Conservation (phyloP, 23 tunicate genomes). For the Ciona savignyi region DNA sequence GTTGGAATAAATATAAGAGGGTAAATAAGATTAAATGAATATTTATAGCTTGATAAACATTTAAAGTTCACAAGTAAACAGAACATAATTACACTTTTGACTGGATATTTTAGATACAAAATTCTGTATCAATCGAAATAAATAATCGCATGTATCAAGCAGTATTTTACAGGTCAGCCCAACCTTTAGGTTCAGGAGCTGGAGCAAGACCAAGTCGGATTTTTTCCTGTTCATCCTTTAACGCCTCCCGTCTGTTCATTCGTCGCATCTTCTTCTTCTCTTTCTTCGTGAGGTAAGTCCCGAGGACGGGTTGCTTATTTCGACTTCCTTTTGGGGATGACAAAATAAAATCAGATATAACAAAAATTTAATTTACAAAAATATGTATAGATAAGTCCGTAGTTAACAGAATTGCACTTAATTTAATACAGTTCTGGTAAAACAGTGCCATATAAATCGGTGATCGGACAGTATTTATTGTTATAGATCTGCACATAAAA, state of each 20-base stretch:
- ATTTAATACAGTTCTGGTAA: not conserved
- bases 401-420: not conserved
- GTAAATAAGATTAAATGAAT: too few relatives aligned
- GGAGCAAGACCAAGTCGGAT: constrained; percentile 83
- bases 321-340: constrained; percentile 22
- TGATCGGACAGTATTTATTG: not conserved
- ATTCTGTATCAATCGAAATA: too few relatives aligned
- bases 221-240: constrained; percentile 98
- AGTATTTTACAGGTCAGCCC: not conserved
- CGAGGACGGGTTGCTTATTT: constrained; percentile 32
- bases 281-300: constrained; percentile 80
- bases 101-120: too few relatives aligned
- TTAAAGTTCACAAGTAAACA: too few relatives aligned
- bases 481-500: not conserved
- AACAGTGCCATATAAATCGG: not conserved
- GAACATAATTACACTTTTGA: too few relatives aligned
- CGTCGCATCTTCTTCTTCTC: constrained; percentile 90
- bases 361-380: not conserved
- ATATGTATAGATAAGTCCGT: too few relatives aligned
- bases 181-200: constrained; percentile 96
- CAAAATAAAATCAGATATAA: not conserved
- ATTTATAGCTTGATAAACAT: too few relatives aligned
- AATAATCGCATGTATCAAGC: too few relatives aligned
- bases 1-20: too few relatives aligned
- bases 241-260: constrained; percentile 85